Evolutionary conservation across 2,888 invertebrate species (phyloP).

Genomic region (Heteromurus nitidus): DNA sequence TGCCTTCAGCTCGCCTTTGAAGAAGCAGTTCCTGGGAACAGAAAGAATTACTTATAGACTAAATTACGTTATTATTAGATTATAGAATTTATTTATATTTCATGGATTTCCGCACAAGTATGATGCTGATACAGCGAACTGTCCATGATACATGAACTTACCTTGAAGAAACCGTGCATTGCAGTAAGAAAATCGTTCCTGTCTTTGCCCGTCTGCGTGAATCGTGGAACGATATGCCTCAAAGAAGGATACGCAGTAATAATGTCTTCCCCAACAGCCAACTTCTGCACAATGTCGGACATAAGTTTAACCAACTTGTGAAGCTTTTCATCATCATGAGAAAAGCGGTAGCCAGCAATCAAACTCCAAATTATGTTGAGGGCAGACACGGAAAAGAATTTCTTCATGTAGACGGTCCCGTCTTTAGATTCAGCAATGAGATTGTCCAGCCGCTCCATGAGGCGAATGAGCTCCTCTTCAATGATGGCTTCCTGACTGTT

Average conservation of each 20-base stretch:
- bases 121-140: neutral
- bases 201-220: conserved; percentile 64
- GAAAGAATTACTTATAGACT: conserved; percentile 11
- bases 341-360: conserved; percentile 66
- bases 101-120: no score
- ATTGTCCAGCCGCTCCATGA: conserved; percentile 63
- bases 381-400: conserved; percentile 69
- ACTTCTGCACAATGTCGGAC: conserved; percentile 67
- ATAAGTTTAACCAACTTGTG: conserved; percentile 67
- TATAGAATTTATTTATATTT: no score
- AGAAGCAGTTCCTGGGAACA: conserved; percentile 55
- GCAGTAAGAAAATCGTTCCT: conserved; percentile 64
- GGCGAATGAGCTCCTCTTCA: conserved; percentile 66
- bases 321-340: conserved; percentile 65
- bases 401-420: conserved; percentile 65
- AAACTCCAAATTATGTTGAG: conserved; percentile 70
- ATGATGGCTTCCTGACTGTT: conserved; percentile 69
- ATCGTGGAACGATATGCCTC: conserved; percentile 64
- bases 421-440: conserved; percentile 47
- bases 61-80: no score
- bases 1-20: conserved; percentile 58
- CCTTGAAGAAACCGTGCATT: conserved; percentile 68
- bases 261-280: conserved; percentile 69
- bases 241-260: conserved; percentile 67
- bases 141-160: conserved; percentile 8